Conservation (phyloP, 2,888 invertebrate genomes). For the Shargacucullia verbasci region DNA sequence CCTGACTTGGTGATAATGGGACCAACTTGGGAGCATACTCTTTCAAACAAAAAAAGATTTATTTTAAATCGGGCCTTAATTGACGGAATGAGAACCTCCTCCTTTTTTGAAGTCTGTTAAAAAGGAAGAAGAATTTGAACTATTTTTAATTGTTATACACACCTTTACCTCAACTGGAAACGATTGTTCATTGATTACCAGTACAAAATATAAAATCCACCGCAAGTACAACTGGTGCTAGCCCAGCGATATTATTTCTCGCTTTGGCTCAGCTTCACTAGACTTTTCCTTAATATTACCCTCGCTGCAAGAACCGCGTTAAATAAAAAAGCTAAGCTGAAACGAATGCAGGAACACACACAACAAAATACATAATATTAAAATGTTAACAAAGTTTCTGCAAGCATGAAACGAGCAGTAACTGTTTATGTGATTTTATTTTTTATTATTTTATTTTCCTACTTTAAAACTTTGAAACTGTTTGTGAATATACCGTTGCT, state of each 20-base stretch:
- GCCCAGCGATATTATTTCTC: conserved; percentile 33
- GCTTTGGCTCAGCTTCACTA: conserved; percentile 19
- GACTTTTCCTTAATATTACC: conserved; percentile 36
- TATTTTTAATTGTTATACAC: too few species aligned
- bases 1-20: too few species aligned
- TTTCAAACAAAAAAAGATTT: too few species aligned
- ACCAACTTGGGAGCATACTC: too few species aligned
- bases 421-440: too few species aligned
- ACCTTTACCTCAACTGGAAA: too few species aligned
- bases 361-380: conserved; percentile 3
- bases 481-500: too few species aligned
- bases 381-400: conserved; percentile 1
- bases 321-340: conserved; percentile 24
- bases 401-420: not conserved
- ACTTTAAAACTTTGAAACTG: too few species aligned
- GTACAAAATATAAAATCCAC: conserved; percentile 16
- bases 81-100: too few species aligned
- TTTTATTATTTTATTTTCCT: conserved; percentile 1
- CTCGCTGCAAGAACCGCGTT: conserved; percentile 11
- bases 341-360: conserved; percentile 16
- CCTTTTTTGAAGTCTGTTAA: too few species aligned
- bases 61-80: too few species aligned
- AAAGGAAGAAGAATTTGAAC: too few species aligned
- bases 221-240: conserved; percentile 24
- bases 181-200: not conserved